A percentile compares a stretch with the other conserved stretches of the same genome.
Evolutionary conservation across 2,888 invertebrate genomes (phyloP).

Genomic region (Sphaeridia pumilis): DNA sequence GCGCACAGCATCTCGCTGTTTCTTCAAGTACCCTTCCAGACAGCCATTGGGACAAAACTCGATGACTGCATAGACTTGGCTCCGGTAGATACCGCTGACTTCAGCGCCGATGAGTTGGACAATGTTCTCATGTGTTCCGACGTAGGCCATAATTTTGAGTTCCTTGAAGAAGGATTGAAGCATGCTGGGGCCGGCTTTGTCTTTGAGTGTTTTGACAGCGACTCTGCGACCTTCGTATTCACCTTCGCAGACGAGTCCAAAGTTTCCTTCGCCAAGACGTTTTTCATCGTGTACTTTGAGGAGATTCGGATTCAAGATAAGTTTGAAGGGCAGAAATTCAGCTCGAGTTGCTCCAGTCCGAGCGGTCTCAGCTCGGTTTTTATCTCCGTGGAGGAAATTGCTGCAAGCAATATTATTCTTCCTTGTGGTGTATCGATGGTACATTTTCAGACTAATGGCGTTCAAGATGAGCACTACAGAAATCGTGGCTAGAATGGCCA

Average conservation of each 20-base stretch:
- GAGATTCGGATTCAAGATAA: too few relatives aligned
- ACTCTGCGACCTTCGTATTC: background rate
- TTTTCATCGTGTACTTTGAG: too few relatives aligned
- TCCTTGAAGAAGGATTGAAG: slow-evolving; percentile 1
- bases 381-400: too few relatives aligned
- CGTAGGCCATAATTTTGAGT: slow-evolving; percentile 6
- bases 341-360: too few relatives aligned
- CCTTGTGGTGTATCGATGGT: too few relatives aligned
- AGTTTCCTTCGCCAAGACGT: slow-evolving; percentile 1
- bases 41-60: background rate
- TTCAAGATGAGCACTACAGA: too few relatives aligned
- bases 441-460: too few relatives aligned
- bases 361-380: too few relatives aligned
- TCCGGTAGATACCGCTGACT: background rate
- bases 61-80: too few relatives aligned
- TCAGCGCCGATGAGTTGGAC: slow-evolving; percentile 3
- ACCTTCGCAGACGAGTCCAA: background rate
- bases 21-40: background rate
- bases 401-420: too few relatives aligned
- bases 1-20: background rate
- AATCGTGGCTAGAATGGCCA: too few relatives aligned
- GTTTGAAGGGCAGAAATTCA: too few relatives aligned
- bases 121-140: slow-evolving; percentile 3
- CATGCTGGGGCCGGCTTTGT: background rate
- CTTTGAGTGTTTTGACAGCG: slow-evolving; percentile 1